Evolutionary conservation across 1,140 invertebrate genomes (phyloP).

Genomic region (Meteorus sp.): DNA sequence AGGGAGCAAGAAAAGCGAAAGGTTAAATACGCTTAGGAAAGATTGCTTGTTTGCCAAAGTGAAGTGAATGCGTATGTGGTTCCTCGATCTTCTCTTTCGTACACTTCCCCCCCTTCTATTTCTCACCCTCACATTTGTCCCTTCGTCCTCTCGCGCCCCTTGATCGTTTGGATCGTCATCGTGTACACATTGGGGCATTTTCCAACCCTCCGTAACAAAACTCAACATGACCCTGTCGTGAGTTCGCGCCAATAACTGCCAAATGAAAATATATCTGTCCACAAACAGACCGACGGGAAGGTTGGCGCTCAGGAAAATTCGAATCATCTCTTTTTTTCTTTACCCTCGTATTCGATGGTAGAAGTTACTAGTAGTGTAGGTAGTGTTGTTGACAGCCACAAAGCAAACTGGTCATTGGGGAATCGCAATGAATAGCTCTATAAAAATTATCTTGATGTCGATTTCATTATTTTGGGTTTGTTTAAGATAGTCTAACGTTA

Average conservation of each 20-base stretch:
- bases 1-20: constrained; percentile 27
- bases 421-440: too few species aligned
- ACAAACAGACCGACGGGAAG: constrained; percentile 46
- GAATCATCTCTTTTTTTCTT: constrained; percentile 5
- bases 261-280: constrained; percentile 60
- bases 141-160: too few species aligned
- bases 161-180: too few species aligned
- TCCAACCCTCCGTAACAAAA: not conserved
- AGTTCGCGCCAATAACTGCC: constrained; percentile 56
- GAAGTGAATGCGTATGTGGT: constrained; percentile 11
- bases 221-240: constrained; percentile 24
- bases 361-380: too few species aligned
- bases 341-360: too few species aligned
- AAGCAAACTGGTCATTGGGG: too few species aligned
- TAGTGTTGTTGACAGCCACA: too few species aligned
- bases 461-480: not conserved
- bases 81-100: not conserved
- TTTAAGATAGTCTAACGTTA: too few species aligned
- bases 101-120: too few species aligned
- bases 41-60: constrained; percentile 21
- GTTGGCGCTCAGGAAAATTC: constrained; percentile 34
- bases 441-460: not conserved
- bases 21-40: constrained; percentile 12
- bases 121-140: too few species aligned
- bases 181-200: not conserved